Conservation (phyloP, 2,113 vertebrate genomes). For the Tachysurus vachellii region DNA sequence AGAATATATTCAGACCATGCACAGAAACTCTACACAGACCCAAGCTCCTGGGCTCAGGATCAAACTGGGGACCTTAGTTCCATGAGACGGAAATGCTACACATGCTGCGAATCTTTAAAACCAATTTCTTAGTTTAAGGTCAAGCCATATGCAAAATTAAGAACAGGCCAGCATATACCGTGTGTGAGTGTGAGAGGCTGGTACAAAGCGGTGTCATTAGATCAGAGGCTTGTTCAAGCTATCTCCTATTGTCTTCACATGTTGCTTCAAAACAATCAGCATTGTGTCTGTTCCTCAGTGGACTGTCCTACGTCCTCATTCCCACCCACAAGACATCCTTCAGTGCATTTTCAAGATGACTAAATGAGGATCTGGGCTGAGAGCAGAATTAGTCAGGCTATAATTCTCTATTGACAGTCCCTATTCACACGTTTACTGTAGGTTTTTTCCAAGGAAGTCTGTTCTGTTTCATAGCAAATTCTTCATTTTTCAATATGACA, state of each 20-base stretch:
- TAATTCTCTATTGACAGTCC: background rate
- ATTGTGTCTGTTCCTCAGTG: slow-evolving; percentile 27
- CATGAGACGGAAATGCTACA: background rate
- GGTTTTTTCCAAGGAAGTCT: background rate
- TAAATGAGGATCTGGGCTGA: slow-evolving; percentile 14
- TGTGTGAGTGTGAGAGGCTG: slow-evolving; percentile 39
- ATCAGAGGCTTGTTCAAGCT: slow-evolving; percentile 50
- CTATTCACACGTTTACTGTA: background rate
- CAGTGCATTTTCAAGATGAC: slow-evolving; percentile 23
- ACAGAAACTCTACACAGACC: background rate
- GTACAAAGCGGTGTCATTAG: slow-evolving; percentile 56
- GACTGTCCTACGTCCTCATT: slow-evolving; percentile 7
- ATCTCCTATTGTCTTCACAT: slow-evolving; percentile 27
- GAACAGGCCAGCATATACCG: background rate
- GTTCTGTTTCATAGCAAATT: background rate
- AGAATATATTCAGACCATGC: background rate
- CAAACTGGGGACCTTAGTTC: background rate
- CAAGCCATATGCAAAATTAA: background rate
- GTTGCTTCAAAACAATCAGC: slow-evolving; percentile 44
- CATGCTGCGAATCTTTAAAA: background rate
- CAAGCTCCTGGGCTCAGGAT: background rate
- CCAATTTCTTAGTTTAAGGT: background rate
- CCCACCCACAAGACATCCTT: slow-evolving; percentile 23
- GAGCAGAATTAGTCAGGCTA: background rate
- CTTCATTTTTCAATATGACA: background rate